Evolutionary conservation across 2,888 invertebrate species (phyloP), one percentile per base, ranked within the genome.

Genomic region (Amphipoea oculea): DNA sequence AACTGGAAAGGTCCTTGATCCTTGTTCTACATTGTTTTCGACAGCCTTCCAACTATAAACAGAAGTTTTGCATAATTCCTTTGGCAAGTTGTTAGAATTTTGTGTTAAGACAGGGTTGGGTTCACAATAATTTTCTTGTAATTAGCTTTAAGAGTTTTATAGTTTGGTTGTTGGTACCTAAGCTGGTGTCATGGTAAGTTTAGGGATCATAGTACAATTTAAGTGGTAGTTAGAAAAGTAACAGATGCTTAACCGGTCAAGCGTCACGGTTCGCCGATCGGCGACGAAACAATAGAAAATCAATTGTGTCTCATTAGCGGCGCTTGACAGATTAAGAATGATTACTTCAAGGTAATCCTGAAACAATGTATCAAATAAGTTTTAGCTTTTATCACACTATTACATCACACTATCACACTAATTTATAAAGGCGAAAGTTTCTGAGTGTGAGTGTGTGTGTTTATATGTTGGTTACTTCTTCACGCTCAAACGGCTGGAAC

Each of bases 1-100:
- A 78, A 66, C 80, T 12, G 65, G n/a, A 69, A 66, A 82, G 69
- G 78, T 78, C 74, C 78, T 86, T 86, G 84, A 85, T 75, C 78
- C 54, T 36, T 81, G 54, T 65, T 48, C 45, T 66, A 57, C 69
- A 74, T 74, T 86, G 62, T 86, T 72, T 77, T 45, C 81, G 45
- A 40, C 29, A 17, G 23, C 48, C 6, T 66, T 29, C 20, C 63
- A 20, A 63, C 62, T 78, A 51, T 12, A 70, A 48, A 71, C 57
- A 62, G 20, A 70, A 82, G 68, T 82, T 72, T 77, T 68, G 67
- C 76, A 69, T 82, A 72, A 76, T 67, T 71, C 17, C 63, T 73
- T 40, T 29, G 48, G 40, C 23, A 45, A 71, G 63, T 81, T 71
- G 57, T 76, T 51, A 45, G 57, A 60, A 23, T 54, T 69, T 69